Conservation (phyloP, 1,140 invertebrate genomes). For the Cotesia chilonis region DNA sequence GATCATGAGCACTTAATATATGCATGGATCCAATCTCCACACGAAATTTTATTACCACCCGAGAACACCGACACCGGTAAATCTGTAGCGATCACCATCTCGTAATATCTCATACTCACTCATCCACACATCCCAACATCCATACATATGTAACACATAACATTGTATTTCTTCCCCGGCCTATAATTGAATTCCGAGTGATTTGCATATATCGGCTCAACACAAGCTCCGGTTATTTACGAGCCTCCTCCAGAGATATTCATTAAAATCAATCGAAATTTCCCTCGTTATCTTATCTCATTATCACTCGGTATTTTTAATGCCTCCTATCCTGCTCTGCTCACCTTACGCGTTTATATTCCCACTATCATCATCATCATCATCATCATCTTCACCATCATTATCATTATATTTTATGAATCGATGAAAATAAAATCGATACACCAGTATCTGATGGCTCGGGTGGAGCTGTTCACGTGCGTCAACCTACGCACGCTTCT, state of each 20-base stretch:
- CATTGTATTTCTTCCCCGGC: not conserved
- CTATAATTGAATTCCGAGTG: constrained; percentile 13
- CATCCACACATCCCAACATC: not conserved
- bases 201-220: constrained; percentile 23
- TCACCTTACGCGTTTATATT: too few species aligned
- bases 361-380: too few species aligned
- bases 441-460: not conserved
- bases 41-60: too few species aligned
- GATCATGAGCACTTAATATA: too few species aligned
- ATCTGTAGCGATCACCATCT: too few species aligned
- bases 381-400: too few species aligned
- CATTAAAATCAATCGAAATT: constrained; percentile 14
- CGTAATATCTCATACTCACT: too few species aligned
- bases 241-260: constrained; percentile 6
- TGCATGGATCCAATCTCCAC: too few species aligned
- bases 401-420: not conserved
- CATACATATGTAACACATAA: not conserved
- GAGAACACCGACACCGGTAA: too few species aligned
- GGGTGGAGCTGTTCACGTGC: not conserved
- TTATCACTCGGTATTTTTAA: constrained; percentile 7
- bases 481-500: not conserved
- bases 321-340: not conserved
- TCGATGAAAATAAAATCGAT: constrained; percentile 11
- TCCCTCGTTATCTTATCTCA: constrained; percentile 6
- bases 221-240: not conserved